Percentiles rank a stretch among this genome's conserved stretches.
Conservation (phyloP, 2,113 vertebrate species). For the Urocitellus parryii region DNA sequence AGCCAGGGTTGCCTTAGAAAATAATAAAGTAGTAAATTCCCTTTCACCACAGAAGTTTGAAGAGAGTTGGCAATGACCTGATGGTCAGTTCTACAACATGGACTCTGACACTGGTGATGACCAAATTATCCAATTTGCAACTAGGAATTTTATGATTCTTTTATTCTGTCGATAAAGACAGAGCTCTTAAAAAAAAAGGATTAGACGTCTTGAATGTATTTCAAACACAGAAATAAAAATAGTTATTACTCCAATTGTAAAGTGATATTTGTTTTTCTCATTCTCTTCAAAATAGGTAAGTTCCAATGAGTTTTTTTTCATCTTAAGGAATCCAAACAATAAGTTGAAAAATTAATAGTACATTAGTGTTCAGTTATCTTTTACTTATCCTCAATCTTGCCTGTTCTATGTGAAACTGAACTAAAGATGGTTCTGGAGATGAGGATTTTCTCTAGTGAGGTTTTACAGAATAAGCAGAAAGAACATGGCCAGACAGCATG, state of each 20-base stretch:
- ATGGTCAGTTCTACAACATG: not conserved
- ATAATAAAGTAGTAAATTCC: not conserved
- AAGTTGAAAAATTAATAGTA: not conserved
- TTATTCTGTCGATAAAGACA: not conserved
- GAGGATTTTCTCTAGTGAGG: not conserved
- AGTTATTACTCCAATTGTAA: not conserved
- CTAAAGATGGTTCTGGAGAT: not conserved
- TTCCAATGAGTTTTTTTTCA: not conserved
- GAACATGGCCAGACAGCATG: not conserved
- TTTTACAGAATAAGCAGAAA: not conserved
- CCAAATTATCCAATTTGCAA: not conserved
- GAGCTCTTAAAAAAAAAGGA: not conserved
- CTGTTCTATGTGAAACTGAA: not conserved
- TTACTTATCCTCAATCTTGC: not conserved
- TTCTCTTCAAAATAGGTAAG: not conserved
- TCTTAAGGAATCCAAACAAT: not conserved
- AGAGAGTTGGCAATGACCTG: not conserved
- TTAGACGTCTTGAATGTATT: not conserved
- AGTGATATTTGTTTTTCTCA: not conserved
- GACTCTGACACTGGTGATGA: not conserved
- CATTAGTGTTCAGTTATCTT: not conserved
- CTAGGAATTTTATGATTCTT: not conserved
- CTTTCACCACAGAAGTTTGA: not conserved
- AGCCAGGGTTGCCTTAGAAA: conserved; percentile 6
- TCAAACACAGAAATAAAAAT: not conserved